These are phyloP conservation scores for Poeciliopsis infans DNA, from an alignment of 2,797 vertebrate species.

Conservation along the genomic window DNA sequence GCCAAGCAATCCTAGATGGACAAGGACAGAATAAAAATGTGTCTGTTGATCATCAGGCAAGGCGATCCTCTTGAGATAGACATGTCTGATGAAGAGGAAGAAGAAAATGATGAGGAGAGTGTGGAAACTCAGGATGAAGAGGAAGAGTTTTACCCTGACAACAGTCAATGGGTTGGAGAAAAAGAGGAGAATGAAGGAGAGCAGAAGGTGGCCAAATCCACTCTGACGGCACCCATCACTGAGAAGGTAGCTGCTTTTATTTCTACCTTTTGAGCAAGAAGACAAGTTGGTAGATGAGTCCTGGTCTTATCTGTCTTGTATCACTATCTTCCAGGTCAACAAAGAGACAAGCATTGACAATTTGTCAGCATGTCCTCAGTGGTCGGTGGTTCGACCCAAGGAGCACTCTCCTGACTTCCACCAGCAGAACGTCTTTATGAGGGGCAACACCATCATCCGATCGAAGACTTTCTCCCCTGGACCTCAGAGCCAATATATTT, in stretches of 20 bases:
- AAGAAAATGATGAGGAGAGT: slow-evolving; percentile 59
- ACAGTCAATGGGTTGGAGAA: slow-evolving; percentile 81
- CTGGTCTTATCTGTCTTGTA: neutral
- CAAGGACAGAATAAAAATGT: neutral
- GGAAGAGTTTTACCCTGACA: slow-evolving; percentile 79
- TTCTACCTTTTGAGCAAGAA: neutral
- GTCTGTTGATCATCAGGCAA: slow-evolving; percentile 50
- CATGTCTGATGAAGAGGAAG: slow-evolving; percentile 62
- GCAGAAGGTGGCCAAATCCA: slow-evolving; percentile 24
- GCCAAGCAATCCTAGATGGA: neutral
- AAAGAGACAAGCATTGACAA: slow-evolving; percentile 93
- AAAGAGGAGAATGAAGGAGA: slow-evolving; percentile 76
- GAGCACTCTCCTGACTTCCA: slow-evolving; percentile 85
- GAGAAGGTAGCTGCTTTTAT: slow-evolving; percentile 73
- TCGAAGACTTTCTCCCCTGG: slow-evolving; percentile 98
- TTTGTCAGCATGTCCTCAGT: slow-evolving; percentile 64
- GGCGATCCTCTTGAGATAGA: slow-evolving; percentile 61
- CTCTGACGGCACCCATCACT: slow-evolving; percentile 47
- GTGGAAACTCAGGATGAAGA: slow-evolving; percentile 72
- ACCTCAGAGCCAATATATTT: slow-evolving; percentile 97
- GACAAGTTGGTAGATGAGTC: neutral
- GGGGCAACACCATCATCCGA: slow-evolving; percentile 95
- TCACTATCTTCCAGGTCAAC: slow-evolving; percentile 67
- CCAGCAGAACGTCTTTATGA: slow-evolving; percentile 87
- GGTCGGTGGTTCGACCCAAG: slow-evolving; percentile 91